These are phyloP conservation scores for Tragelaphus buxtoni DNA, from an alignment of 2,113 vertebrate genomes.

Conservation along the genomic window DNA sequence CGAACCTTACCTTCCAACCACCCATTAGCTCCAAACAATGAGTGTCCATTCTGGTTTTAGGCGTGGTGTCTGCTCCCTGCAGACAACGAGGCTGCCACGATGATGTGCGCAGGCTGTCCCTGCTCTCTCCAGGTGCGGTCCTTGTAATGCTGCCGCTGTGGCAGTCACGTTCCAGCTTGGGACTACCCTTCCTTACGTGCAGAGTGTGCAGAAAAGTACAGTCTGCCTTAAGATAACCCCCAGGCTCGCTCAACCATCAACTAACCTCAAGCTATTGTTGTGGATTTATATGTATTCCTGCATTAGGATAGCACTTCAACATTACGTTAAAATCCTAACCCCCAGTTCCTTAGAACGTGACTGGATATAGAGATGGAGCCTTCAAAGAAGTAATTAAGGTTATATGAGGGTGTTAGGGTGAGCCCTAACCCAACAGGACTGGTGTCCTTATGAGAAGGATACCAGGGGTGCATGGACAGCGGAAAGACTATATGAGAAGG, in stretches of 20 bases:
- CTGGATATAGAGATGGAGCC: neutral
- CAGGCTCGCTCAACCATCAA: neutral
- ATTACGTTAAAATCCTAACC: neutral
- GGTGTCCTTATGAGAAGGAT: neutral
- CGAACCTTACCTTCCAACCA: neutral
- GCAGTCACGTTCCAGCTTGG: neutral
- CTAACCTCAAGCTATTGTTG: neutral
- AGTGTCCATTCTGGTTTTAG: neutral
- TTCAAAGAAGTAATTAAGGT: neutral
- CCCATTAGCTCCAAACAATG: neutral
- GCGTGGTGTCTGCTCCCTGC: neutral
- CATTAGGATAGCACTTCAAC: neutral
- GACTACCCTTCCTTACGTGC: neutral
- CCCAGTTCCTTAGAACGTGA: neutral
- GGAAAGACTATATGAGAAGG: neutral
- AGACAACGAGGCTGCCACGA: neutral
- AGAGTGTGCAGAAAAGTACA: neutral
- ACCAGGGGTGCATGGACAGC: neutral
- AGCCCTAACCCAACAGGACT: neutral
- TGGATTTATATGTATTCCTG: neutral
- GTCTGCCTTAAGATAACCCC: neutral
- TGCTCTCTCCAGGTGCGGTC: fast-evolving
- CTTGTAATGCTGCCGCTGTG: fast-evolving
- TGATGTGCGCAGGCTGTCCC: fast-evolving
- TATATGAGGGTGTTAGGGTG: neutral